A percentile compares a stretch with the other conserved stretches of the same genome.
Evolutionary conservation across 1,140 invertebrate genomes (phyloP).

Genomic region (Bombus confusus): DNA sequence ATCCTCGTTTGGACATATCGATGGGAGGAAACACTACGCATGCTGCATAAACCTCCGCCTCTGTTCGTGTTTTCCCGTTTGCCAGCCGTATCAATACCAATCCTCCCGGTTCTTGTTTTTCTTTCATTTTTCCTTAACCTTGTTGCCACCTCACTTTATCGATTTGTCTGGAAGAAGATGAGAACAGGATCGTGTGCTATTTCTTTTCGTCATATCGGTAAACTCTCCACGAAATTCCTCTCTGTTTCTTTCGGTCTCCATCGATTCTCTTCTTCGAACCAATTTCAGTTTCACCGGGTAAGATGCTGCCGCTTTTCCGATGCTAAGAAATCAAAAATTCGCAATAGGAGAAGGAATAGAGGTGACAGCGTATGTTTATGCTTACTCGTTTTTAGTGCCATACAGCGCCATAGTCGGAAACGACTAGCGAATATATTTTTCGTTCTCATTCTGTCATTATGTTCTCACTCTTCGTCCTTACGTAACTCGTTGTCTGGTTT

Average conservation of each 20-base stretch:
- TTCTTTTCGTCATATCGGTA: neutral
- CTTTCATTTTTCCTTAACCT: neutral
- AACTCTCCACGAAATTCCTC: neutral
- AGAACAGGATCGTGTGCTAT: neutral
- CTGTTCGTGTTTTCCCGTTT: constrained; percentile 1
- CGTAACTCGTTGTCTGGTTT: neutral
- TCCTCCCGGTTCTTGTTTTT: neutral
- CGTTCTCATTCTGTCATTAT: neutral
- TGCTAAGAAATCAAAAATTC: neutral
- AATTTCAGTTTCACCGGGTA: too few species aligned
- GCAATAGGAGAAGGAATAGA: neutral
- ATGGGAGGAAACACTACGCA: neutral
- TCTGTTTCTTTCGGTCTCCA: neutral
- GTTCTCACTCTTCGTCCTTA: too few species aligned
- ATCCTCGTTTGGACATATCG: constrained; percentile 44
- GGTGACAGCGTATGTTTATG: neutral
- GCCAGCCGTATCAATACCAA: neutral
- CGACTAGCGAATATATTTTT: neutral
- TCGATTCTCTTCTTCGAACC: neutral
- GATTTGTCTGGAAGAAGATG: neutral
- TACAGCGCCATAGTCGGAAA: neutral
- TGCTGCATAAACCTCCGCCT: constrained; percentile 36
- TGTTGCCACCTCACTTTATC: neutral
- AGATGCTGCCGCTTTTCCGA: neutral
- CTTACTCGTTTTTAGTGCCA: constrained; percentile 13